Conservation (phyloP, 2,113 vertebrate species). For the Caloenas nicobarica region DNA sequence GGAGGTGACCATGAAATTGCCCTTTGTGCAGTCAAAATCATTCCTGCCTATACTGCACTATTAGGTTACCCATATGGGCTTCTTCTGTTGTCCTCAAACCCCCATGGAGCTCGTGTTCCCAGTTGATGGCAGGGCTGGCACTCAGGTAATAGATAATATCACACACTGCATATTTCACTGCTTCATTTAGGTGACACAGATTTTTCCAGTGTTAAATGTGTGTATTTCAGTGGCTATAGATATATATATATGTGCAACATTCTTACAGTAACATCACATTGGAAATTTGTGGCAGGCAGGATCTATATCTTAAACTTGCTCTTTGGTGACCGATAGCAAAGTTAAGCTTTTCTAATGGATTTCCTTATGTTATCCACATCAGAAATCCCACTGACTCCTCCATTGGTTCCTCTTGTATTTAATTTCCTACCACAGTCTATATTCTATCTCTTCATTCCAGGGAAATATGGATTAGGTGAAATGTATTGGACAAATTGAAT, state of each 20-base stretch:
- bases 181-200: background rate
- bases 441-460: background rate
- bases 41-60: background rate
- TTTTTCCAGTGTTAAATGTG: background rate
- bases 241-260: background rate
- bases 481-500: background rate
- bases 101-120: background rate
- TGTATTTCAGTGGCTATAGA: background rate
- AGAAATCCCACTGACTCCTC: background rate
- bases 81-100: slow-evolving; percentile 24
- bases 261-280: background rate
- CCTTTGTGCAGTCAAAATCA: slow-evolving; percentile 27
- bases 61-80: background rate
- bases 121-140: slow-evolving; percentile 28
- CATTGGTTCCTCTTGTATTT: background rate
- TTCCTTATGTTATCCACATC: background rate
- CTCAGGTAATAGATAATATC: background rate
- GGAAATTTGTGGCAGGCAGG: background rate
- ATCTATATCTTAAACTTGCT: background rate
- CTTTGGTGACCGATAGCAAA: background rate
- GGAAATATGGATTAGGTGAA: background rate
- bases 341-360: background rate
- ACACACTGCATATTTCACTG: background rate
- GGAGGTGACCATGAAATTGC: slow-evolving; percentile 37
- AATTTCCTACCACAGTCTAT: background rate